Base-by-base conservation (phyloP, 2,797 vertebrate species). In the Threskiornis aethiopicus region DNA sequence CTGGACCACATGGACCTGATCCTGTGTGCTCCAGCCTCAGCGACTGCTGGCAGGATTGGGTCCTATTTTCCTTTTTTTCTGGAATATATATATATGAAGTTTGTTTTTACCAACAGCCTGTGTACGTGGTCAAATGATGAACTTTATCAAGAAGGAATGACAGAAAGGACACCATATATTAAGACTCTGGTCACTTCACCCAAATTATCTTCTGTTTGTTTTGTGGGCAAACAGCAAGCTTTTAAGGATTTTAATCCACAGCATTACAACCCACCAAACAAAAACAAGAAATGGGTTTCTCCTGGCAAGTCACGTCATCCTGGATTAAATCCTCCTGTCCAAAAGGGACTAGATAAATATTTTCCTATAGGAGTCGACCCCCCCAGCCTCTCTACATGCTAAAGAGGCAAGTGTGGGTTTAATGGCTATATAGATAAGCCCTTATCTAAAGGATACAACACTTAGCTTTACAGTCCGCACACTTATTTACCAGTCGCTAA, bases 391-490 rank as follows among this genome's bases (percentile, higher is more conserved):
- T 80, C 79, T 37, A 7, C 4, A 2, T 0, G 41, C 69, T 76
- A 3, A 84, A 62, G 85, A 84, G 77, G 59, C 46, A 33, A 76
- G 76, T 8, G 94, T 39, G 81, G 71, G 13, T 76, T 91, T 88
- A 90, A 59, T 51, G 87, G 52, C 57, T 9, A 13, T 37, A 29
- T 5, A 96, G 96, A 96, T 96, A 97, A 96, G 52, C 80, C 16
- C 84, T 95, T 97, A 96, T 95, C 96, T 95, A 81, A 81, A 91
- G 69, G 93, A 71, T 19, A 11, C 33, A 20, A 54, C 79, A 87
- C 86, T 83, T 47, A 47, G 41, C 69, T 94, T 93, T 55, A 71
- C 55, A 67, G 79, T 26, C 82, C 5, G 16, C 82, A 64, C 87
- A 26, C 70, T 83, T 13, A 20, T 58, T 91, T 51, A 31, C 66